Percentiles rank a stretch among this genome's conserved stretches.
These are phyloP conservation scores for Pao palembangensis DNA, from an alignment of 2,113 vertebrate genomes.

Conservation along the genomic window DNA sequence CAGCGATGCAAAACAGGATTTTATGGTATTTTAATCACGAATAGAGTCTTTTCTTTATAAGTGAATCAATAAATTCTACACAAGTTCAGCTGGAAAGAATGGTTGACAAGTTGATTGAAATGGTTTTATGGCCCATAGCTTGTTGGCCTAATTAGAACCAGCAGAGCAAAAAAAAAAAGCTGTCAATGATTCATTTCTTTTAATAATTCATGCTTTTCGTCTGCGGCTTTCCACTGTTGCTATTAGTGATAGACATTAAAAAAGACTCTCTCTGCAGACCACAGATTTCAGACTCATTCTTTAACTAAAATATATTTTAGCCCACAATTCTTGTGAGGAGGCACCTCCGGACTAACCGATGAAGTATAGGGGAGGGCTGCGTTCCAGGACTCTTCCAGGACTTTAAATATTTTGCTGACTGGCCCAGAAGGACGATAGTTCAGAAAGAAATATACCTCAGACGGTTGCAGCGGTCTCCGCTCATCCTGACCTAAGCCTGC, in stretches of 20 bases:
- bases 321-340: not conserved
- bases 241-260: not conserved
- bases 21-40: constrained; percentile 24
- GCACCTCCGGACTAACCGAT: not conserved
- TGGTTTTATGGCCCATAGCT: not conserved
- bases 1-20: constrained; percentile 7
- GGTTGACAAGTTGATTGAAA: not conserved
- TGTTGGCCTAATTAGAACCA: constrained; percentile 19
- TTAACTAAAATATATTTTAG: not conserved
- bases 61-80: constrained; percentile 40
- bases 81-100: constrained; percentile 6
- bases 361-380: not conserved
- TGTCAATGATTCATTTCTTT: constrained; percentile 3
- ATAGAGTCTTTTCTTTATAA: constrained; percentile 12
- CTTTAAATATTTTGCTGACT: constrained; percentile 13
- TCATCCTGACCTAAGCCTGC: constrained; percentile 1
- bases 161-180: not conserved
- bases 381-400: not conserved
- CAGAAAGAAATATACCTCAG: constrained; percentile 24
- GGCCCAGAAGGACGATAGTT: not conserved
- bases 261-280: not conserved
- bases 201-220: not conserved
- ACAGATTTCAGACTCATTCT: not conserved
- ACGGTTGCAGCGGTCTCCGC: constrained; percentile 6
- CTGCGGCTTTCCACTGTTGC: not conserved